These are phyloP conservation scores for Chaunax sp. DNA, from an alignment of 2,797 vertebrate species.

Conservation along the genomic window DNA sequence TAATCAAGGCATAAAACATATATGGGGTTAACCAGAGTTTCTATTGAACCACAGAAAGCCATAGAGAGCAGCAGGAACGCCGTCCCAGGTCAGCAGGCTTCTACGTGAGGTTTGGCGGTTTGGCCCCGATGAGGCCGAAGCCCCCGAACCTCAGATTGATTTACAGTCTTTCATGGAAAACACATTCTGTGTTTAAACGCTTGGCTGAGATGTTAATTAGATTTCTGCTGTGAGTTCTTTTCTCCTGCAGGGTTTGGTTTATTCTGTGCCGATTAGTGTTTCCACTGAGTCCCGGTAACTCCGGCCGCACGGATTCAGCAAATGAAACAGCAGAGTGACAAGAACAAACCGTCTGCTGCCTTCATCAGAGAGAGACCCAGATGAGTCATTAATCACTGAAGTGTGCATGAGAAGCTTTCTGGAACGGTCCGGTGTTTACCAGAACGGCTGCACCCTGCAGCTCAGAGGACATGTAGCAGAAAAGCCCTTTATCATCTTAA, in stretches of 20 bases:
- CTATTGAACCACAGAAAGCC: conserved; percentile 5
- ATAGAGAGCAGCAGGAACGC: conserved; percentile 23
- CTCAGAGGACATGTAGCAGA: no score
- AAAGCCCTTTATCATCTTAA: no score
- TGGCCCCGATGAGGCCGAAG: conserved; percentile 6
- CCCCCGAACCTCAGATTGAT: conserved; percentile 25
- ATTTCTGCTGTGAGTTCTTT: conserved; percentile 17
- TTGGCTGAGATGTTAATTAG: conserved; percentile 22
- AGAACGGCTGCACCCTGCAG: no score
- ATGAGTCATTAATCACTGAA: background rate
- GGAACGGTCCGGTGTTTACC: no score
- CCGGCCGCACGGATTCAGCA: no score
- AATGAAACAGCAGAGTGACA: background rate
- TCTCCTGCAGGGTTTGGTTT: conserved; percentile 24
- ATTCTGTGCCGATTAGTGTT: conserved; percentile 14
- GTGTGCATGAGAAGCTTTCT: background rate
- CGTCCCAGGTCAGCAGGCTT: conserved; percentile 32
- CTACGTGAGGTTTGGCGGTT: conserved; percentile 50
- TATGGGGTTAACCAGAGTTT: conserved; percentile 18
- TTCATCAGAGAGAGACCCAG: background rate
- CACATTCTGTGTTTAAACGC: conserved; percentile 21
- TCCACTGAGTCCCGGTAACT: conserved; percentile 20
- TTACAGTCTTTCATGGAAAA: conserved; percentile 32
- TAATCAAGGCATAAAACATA: conserved; percentile 19
- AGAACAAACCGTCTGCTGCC: no score